Base-by-base conservation (phyloP, 2,888 invertebrate species). In the Gandaritis pyraliata region DNA sequence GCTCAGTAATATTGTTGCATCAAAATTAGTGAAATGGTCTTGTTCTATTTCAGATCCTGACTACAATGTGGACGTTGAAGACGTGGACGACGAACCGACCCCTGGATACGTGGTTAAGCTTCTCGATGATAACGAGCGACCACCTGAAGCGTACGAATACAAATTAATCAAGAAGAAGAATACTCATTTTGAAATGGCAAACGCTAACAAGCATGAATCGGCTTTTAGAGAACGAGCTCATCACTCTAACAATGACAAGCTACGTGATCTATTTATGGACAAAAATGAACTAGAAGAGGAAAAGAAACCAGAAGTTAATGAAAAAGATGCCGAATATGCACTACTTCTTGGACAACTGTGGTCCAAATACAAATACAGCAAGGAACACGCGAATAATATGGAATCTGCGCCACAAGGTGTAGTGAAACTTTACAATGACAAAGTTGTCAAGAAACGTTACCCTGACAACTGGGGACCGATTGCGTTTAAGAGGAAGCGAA, bases 91-190 rank as follows among this genome's bases (percentile, higher is more conserved):
- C 1, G 86, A 87, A 69, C 81, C 83, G 1, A 72, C 77, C 47
- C 78, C 85, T 5, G 88, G 89, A 68, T 91, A 91, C 55, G 73
- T 89, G 15, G 82, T 90, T 0, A 88, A 88, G 65, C 76, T 90
- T 41, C 68, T 88, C 49, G 87, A 85, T 46, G 83, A 85, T n/a
- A 85, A 86, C 41, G 90, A 92, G 65, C 85, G 87, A 65, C 84
- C 93, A 58, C 87, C 92, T 18, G 93, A 93, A 52, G 79, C 92
- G 1, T 94, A 94, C 66, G 90, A 94, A 68, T 94, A 94, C 71
- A 93, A 83, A 74, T 73, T 90, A 16, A 91, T 93, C 16, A 93
- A 93, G 73, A 93, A 94, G 72, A 93, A 92, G 70, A 91, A 85
- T 64, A 64, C 66, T 6, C 69, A 65, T 41, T 79, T 73, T 29